Evolutionary conservation across 2,113 vertebrate genomes (phyloP), one percentile per base, ranked within the genome.

Genomic region (Misgurnus mizolepis): DNA sequence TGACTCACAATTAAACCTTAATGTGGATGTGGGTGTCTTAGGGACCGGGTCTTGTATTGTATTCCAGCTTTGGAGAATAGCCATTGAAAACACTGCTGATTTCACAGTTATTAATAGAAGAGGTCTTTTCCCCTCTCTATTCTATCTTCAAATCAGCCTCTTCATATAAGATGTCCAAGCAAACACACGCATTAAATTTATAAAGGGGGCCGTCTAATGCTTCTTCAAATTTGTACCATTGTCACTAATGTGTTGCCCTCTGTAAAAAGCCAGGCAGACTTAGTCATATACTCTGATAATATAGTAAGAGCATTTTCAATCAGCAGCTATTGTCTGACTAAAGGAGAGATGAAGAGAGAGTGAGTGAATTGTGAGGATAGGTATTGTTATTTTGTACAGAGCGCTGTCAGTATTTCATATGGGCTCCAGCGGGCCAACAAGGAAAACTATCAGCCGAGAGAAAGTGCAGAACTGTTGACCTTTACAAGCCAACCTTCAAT

Each of bases 241-340:
- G 78, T 80, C 22, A 45, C 4, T 2, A 49, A 34, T 34, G n/a
- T 4, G 7, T 45, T 66, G 50, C 41, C 47, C 53, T 67, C 61
- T 66, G 41, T 67, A 67, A 56, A 43, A 62, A 40, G 69, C 65
- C 41, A 50, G 65, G 14, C 53, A 55, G 50, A 56, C 62, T 80
- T 71, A 58, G 65, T 74, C 62, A 80, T 67, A 66, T 15, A 64
- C 10, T 15, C 39, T 39, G 55, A 56, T 67, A 81, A 81, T 78
- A 74, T n/a, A 61, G 56, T 27, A 41, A 22, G 55, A 5, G 11
- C 43, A 50, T 58, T 66, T 49, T 81, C 68, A 84, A 84, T 84
- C 82, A 84, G 68, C 49, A 71, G 15, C 67, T 64, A 84, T 81
- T 84, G 74, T 84, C 60, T 68, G 64, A 77, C 11, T 53, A 9